Conservation (phyloP, 2,113 vertebrate genomes). For the Dicrurus megarhynchus region DNA sequence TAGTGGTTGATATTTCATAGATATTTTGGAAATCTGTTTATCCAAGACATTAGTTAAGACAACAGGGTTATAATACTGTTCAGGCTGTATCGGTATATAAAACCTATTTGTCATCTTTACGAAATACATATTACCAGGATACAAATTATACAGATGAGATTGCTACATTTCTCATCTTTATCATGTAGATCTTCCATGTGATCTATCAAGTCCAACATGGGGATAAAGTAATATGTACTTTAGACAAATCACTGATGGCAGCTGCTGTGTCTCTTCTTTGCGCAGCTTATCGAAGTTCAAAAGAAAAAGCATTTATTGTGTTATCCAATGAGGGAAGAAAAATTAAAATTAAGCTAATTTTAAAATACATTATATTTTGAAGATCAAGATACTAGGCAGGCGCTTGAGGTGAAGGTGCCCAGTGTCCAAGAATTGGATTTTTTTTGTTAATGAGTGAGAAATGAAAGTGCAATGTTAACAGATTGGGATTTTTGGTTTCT, state of each 20-base stretch:
- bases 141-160: background rate
- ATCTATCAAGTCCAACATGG: background rate
- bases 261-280: background rate
- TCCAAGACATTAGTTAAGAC: background rate
- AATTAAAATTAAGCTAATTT: background rate
- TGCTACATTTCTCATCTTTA: background rate
- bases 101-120: background rate
- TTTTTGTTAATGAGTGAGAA: background rate
- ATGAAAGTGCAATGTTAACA: background rate
- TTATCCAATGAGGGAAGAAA: background rate
- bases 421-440: background rate
- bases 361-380: background rate
- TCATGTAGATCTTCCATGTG: background rate
- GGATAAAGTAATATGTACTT: background rate
- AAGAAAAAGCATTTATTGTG: background rate
- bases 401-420: background rate
- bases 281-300: background rate
- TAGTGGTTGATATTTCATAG: background rate
- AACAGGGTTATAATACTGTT: background rate
- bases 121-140: background rate
- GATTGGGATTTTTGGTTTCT: background rate
- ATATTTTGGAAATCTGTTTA: constrained; percentile 21
- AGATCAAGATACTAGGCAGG: background rate
- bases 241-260: background rate
- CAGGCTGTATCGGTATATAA: background rate